Conservation (phyloP, 2,888 invertebrate genomes). For the Monoplex corrugatus region DNA sequence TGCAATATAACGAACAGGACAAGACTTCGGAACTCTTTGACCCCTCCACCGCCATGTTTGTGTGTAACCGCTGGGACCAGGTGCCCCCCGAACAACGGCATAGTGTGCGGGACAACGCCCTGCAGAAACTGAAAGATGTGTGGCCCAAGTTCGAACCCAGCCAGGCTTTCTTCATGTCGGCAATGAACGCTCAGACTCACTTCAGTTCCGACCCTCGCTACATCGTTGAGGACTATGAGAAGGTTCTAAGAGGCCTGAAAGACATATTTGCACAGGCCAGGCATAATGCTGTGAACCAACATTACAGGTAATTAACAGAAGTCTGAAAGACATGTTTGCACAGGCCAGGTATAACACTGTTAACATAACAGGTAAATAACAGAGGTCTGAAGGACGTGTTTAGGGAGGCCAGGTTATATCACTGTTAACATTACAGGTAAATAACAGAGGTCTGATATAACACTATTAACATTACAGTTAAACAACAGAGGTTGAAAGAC, state of each 20-base stretch:
- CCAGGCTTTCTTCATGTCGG: constrained; percentile 70
- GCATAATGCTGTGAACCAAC: constrained; percentile 64
- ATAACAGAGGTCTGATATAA: too few relatives aligned
- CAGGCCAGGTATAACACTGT: too few relatives aligned
- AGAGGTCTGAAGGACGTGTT: too few relatives aligned
- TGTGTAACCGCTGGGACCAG: constrained; percentile 76
- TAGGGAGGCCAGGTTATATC: too few relatives aligned
- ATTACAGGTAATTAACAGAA: constrained; percentile 75
- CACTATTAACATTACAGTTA: too few relatives aligned
- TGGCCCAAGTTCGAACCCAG: constrained; percentile 69
- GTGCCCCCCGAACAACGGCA: constrained; percentile 64
- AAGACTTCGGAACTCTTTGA: constrained; percentile 59
- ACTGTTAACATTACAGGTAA: too few relatives aligned
- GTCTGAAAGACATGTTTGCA: too few relatives aligned
- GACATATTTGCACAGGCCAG: constrained; percentile 64
- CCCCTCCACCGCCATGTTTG: constrained; percentile 73
- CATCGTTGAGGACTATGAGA: constrained; percentile 65
- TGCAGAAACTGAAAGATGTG: constrained; percentile 64
- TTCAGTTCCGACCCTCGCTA: constrained; percentile 51
- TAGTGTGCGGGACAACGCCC: constrained; percentile 66
- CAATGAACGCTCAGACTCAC: constrained; percentile 59
- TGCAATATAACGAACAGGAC: constrained; percentile 54
- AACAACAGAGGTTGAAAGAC: too few relatives aligned
- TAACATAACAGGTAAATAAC: too few relatives aligned
- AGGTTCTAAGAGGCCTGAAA: constrained; percentile 66